Evolutionary conservation across 2,888 invertebrate genomes (phyloP).

Genomic region (Elgonia sp.): DNA sequence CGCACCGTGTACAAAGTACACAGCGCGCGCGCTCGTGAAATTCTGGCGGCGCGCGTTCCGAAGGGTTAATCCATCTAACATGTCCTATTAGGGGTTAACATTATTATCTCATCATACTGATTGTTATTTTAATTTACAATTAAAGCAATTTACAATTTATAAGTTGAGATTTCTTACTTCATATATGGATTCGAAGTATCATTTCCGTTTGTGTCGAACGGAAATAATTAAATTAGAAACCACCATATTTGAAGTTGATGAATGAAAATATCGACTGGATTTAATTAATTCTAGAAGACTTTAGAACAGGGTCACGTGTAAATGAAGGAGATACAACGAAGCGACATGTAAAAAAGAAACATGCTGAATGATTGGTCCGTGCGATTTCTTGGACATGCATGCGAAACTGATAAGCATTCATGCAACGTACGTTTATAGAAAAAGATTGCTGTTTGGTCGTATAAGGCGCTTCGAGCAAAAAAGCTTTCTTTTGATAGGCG

Average conservation of each 20-base stretch:
- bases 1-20: no score
- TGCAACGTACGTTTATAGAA: constrained; percentile 49
- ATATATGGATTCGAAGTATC: no score
- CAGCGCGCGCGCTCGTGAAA: no score
- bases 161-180: no score
- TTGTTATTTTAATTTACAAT: no score
- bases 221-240: constrained; percentile 39
- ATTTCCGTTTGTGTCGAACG: background rate
- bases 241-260: constrained; percentile 40
- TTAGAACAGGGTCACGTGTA: constrained; percentile 57
- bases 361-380: constrained; percentile 41
- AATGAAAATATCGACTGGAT: constrained; percentile 46
- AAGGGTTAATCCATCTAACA: no score
- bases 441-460: constrained; percentile 48
- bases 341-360: constrained; percentile 49
- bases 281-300: constrained; percentile 43
- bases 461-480: constrained; percentile 57
- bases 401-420: constrained; percentile 62
- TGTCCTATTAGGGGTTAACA: no score
- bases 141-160: no score
- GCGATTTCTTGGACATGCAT: constrained; percentile 37
- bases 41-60: no score
- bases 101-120: no score
- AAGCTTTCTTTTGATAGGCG: constrained; percentile 35
- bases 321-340: constrained; percentile 63